Percentiles rank a stretch among this genome's conserved stretches.
These are phyloP conservation scores for Subanguina moxae DNA, from an alignment of 1,140 invertebrate species.

Conservation along the genomic window DNA sequence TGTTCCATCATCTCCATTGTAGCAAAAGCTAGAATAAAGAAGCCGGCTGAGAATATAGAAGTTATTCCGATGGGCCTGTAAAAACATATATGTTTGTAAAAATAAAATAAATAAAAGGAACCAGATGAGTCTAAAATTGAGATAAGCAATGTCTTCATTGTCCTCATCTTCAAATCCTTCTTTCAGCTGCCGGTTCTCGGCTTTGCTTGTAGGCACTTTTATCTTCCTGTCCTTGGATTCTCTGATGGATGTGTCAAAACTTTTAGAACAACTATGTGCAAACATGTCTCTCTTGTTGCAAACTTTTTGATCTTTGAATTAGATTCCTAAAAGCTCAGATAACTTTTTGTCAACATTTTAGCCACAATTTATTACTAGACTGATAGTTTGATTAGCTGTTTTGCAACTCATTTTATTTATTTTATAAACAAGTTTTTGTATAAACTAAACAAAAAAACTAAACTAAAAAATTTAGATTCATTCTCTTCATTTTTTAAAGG, in stretches of 20 bases:
- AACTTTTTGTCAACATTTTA: too few species aligned
- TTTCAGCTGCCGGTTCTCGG: slow-evolving; percentile 42
- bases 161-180: slow-evolving; percentile 52
- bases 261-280: background rate
- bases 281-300: background rate
- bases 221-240: background rate
- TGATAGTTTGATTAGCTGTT: too few species aligned
- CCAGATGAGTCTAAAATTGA: slow-evolving; percentile 47
- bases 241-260: background rate
- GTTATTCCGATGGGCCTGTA: slow-evolving; percentile 40
- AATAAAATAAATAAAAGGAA: slow-evolving; percentile 5
- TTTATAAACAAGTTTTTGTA: background rate
- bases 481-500: background rate
- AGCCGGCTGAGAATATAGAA: slow-evolving; percentile 38
- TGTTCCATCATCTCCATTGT: slow-evolving; percentile 27
- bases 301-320: background rate
- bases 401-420: background rate
- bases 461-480: background rate
- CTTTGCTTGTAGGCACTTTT: slow-evolving; percentile 35
- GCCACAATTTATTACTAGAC: too few species aligned
- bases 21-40: slow-evolving; percentile 33
- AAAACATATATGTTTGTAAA: background rate
- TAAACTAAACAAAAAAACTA: background rate
- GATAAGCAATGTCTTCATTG: slow-evolving; percentile 53
- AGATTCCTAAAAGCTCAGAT: background rate